Percentiles rank a stretch among this genome's conserved stretches.
These are phyloP conservation scores for Bujurquina vittata DNA, from an alignment of 2,113 vertebrate genomes.

Conservation along the genomic window DNA sequence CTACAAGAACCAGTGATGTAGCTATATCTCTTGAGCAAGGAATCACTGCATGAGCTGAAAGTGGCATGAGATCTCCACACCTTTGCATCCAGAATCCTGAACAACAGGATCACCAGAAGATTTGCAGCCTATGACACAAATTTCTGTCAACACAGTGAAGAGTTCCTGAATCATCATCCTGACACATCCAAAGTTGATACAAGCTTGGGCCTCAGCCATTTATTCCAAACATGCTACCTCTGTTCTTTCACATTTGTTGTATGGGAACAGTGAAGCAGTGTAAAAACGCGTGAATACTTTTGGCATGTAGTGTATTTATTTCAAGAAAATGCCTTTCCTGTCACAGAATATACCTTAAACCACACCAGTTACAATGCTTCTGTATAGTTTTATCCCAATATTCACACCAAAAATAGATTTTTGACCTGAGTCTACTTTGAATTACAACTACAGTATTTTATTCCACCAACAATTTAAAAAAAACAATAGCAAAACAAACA, in stretches of 20 bases:
- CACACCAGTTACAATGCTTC: not conserved
- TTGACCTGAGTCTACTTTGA: slow-evolving; percentile 23
- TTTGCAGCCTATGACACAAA: not conserved
- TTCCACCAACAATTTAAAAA: slow-evolving; percentile 25
- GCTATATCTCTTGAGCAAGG: not conserved
- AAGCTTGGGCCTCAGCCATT: not conserved
- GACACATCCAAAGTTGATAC: not conserved
- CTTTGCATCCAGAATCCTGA: not conserved
- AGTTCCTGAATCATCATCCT: slow-evolving; percentile 14
- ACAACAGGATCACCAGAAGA: not conserved
- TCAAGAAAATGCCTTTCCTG: slow-evolving; percentile 29
- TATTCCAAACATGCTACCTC: not conserved
- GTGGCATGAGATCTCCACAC: not conserved
- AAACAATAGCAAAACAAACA: slow-evolving; percentile 38
- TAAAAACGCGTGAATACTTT: not conserved
- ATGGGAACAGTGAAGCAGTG: not conserved
- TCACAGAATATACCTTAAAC: slow-evolving; percentile 32
- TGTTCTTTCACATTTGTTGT: not conserved
- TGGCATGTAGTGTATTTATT: not conserved
- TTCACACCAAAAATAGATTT: slow-evolving; percentile 5
- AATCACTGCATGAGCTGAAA: not conserved
- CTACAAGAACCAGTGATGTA: not conserved
- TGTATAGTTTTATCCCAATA: slow-evolving; percentile 9
- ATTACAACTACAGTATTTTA: slow-evolving; percentile 23
- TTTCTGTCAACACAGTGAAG: not conserved